Evolutionary conservation across 2,797 vertebrate genomes (phyloP).

Genomic region (Hydrocynus forskahlii): DNA sequence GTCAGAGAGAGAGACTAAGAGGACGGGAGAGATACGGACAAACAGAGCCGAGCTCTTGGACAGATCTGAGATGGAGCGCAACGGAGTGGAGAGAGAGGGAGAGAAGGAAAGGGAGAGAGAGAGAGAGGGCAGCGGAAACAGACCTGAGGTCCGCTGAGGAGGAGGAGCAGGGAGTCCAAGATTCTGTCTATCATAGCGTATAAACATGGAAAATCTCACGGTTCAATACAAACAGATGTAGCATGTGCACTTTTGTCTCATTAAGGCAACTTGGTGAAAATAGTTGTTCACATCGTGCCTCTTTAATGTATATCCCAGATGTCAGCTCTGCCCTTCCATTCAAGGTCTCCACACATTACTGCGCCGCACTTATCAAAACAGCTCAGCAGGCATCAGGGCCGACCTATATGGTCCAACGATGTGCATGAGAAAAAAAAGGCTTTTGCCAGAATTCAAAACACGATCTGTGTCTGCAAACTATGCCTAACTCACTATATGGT

Average conservation of each 20-base stretch:
- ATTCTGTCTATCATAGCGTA: slow-evolving; percentile 62
- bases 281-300: slow-evolving; percentile 50
- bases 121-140: slow-evolving; percentile 54
- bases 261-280: slow-evolving; percentile 60
- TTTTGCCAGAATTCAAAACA: slow-evolving; percentile 10
- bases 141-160: slow-evolving; percentile 54
- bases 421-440: slow-evolving; percentile 4
- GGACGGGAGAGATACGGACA: slow-evolving; percentile 55
- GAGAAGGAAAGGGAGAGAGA: slow-evolving; percentile 30
- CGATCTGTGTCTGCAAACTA: neutral
- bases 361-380: slow-evolving; percentile 47
- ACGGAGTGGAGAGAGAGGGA: slow-evolving; percentile 44
- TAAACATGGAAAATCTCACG: slow-evolving; percentile 65
- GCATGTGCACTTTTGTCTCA: slow-evolving; percentile 65
- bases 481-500: neutral
- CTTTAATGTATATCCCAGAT: slow-evolving; percentile 61
- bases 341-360: slow-evolving; percentile 49
- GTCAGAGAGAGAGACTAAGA: slow-evolving; percentile 64
- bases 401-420: neutral
- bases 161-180: slow-evolving; percentile 55
- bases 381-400: slow-evolving; percentile 19
- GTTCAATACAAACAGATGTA: slow-evolving; percentile 67
- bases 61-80: slow-evolving; percentile 41
- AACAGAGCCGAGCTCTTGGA: slow-evolving; percentile 52
- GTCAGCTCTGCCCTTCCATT: slow-evolving; percentile 47